These are phyloP conservation scores for Platycercus adscitus DNA, from an alignment of 2,113 vertebrate genomes.

Conservation along the genomic window DNA sequence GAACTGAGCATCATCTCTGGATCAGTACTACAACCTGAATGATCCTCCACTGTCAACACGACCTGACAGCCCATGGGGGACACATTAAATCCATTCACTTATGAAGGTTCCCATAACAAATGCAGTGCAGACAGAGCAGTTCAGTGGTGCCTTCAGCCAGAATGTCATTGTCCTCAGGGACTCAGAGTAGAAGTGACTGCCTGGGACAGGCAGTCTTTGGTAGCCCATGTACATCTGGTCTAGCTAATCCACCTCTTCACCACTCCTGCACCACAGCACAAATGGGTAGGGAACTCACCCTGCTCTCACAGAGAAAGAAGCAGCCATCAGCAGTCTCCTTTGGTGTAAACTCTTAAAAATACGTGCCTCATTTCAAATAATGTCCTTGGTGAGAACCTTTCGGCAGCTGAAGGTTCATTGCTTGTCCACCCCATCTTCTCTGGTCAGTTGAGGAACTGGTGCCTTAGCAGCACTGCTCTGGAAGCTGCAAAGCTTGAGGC, in stretches of 20 bases:
- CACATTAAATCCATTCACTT: not conserved
- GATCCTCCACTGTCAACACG: not conserved
- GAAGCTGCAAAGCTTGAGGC: not conserved
- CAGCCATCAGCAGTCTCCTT: not conserved
- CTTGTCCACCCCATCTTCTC: not conserved
- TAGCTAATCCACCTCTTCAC: not conserved
- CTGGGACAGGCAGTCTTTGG: not conserved
- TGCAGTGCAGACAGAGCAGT: not conserved
- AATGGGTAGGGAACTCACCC: not conserved
- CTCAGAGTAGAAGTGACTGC: not conserved
- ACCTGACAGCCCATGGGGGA: not conserved
- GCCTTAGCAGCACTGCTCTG: not conserved
- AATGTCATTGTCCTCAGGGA: not conserved
- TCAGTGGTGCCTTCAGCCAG: not conserved
- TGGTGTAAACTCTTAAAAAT: not conserved
- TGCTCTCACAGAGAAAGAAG: not conserved
- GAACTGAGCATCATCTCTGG: not conserved
- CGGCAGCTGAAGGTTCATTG: not conserved
- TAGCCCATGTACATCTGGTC: not conserved
- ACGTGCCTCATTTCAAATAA: not conserved
- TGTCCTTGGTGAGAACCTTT: fast-evolving
- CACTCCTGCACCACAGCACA: not conserved
- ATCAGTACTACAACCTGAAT: not conserved
- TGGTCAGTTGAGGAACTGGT: not conserved
- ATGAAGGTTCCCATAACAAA: not conserved